Base-by-base conservation (phyloP, 2,888 invertebrate genomes). In the Drosophila yooni region DNA sequence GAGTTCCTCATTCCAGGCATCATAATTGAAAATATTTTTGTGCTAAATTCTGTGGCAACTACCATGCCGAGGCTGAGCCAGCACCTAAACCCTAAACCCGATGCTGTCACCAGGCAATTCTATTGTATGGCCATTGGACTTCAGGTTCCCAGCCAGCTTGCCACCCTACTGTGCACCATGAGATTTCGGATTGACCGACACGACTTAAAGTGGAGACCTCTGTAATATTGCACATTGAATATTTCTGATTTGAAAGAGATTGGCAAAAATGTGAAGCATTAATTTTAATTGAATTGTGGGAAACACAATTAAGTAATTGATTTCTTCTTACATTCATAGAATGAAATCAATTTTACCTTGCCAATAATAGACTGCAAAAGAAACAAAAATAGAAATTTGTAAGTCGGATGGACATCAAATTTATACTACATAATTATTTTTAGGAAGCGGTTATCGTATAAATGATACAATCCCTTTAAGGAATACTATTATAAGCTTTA, bases 21-120 rank as follows among this genome's bases (percentile, higher is more conserved):
- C 90, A 86, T 86, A 86, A 86, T 86, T 86, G 89, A 83, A 90
- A 86, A 86, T 90, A 89, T 89, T 86, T 88, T 76, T 83, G 88
- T 79, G 79, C 79, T 84, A 71, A 84, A 83, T 81, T 81, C 75
- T 83, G 79, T 74, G 79, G 85, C 76, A 57, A 54, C 40, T 72
- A 73, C 64, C 70, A 53, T 2, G 27, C 27, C n/a, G 40, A 58
- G 48, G 50, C 63, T 43, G 54, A 60, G 33, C 46, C 56, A 34
- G 46, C 51, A 66, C 21, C 34, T 52, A 54, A 65, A 56, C 66
- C 64, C 62, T 43, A 63, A 69, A 40, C 48, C 54, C 58, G n/a
- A 58, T 33, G 71, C 87, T 88, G 88, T 82, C 89, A 70, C 59
- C 74, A 65, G 57, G 67, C 69, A 71, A 85, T 80, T 70, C 74